Conservation (phyloP, 2,888 invertebrate genomes). For the Siphonodentalium dalli region DNA sequence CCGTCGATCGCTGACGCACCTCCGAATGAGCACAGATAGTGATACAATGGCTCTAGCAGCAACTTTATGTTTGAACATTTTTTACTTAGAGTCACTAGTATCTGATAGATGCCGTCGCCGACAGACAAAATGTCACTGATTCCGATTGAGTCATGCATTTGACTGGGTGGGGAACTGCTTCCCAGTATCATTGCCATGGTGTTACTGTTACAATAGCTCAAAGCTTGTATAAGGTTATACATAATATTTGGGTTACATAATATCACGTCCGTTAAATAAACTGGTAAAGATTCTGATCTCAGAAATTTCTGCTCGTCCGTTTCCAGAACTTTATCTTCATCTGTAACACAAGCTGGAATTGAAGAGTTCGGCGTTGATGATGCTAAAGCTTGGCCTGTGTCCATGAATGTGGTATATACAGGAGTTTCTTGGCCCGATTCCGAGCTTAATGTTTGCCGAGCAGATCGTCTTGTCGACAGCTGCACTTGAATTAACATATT, state of each 20-base stretch:
- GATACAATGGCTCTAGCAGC: conserved; percentile 80
- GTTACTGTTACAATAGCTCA: conserved; percentile 79
- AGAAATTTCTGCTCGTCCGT: conserved; percentile 76
- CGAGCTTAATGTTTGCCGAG: conserved; percentile 18
- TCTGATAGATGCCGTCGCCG: conserved; percentile 86
- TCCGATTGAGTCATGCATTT: conserved; percentile 52
- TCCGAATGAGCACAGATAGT: conserved; percentile 69
- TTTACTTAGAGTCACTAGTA: conserved; percentile 79
- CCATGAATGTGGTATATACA: conserved; percentile 27
- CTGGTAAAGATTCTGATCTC: conserved; percentile 23
- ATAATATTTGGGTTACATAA: conserved; percentile 73
- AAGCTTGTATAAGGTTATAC: conserved; percentile 80
- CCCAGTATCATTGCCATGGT: conserved; percentile 75
- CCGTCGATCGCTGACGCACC: conserved; percentile 21
- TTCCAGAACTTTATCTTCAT: conserved; percentile 68
- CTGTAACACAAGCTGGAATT: conserved; percentile 39
- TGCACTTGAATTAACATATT: conserved; percentile 54
- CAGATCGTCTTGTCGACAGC: conserved; percentile 27
- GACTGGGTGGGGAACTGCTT: conserved; percentile 60
- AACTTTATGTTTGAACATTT: conserved; percentile 78
- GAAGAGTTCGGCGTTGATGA: conserved; percentile 37
- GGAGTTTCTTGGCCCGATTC: conserved; percentile 27
- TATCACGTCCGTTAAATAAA: conserved; percentile 55
- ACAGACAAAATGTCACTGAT: conserved; percentile 74
- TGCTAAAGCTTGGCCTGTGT: conserved; percentile 38